Percentiles rank a stretch among this genome's conserved stretches.
phyloP scores from a whole-genome alignment of 30 jellyfish, hydroid and myxozoan species.

The Sanderia malayensis region DNA sequence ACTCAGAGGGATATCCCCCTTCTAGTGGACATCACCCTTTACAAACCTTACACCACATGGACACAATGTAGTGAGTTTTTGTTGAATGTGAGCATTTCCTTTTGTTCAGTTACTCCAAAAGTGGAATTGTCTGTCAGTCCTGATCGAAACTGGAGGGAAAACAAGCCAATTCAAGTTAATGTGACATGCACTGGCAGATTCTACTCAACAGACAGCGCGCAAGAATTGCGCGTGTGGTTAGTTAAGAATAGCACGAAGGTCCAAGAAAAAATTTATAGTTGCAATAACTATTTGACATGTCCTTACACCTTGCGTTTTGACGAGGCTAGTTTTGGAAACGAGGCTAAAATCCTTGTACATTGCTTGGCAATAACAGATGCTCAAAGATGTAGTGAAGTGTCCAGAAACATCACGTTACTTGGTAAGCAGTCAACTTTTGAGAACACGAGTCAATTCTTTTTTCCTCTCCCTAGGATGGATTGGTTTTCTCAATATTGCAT shows the following conservation, averaged over 20 bases:
- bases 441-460: too few relatives aligned
- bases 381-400: conserved; percentile 4
- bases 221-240: too few relatives aligned
- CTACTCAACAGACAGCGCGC: too few relatives aligned
- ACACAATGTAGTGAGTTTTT: too few relatives aligned
- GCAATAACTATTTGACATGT: conserved; percentile 2
- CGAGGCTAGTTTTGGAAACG: conserved; percentile 20
- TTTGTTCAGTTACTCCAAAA: conserved; percentile 14
- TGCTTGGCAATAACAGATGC: conserved; percentile 10
- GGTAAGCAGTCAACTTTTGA: too few relatives aligned
- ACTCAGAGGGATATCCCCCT: too few relatives aligned
- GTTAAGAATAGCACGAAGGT: neutral
- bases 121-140: conserved; percentile 13
- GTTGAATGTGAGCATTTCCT: neutral
- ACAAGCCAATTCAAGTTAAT: neutral
- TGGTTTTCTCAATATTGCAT: too few relatives aligned
- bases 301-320: conserved; percentile 6
- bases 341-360: neutral
- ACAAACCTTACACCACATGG: too few relatives aligned
- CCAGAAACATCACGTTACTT: neutral
- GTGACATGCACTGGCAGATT: conserved; percentile 13
- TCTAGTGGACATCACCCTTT: too few relatives aligned
- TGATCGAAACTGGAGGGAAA: neutral
- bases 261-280: neutral
- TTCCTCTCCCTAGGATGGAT: too few relatives aligned